Evolutionary conservation across 1,140 invertebrate genomes (phyloP), one percentile per base, ranked within the genome.

Genomic region (Littorina saxatilis): DNA sequence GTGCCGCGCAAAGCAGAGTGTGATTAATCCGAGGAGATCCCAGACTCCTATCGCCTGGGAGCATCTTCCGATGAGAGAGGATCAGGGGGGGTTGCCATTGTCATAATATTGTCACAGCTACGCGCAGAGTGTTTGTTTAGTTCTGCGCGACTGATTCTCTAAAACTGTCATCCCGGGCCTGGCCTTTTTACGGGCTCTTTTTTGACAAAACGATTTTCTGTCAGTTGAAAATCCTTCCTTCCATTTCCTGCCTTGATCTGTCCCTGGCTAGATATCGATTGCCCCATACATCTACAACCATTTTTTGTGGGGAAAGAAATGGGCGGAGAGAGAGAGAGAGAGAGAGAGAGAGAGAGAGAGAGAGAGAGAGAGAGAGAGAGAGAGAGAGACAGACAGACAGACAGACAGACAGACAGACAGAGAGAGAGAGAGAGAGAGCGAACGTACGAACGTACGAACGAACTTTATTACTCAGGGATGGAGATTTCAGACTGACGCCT

Each of bases 121-220:
- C 4, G 58, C 58, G 23, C 5, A 4, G 20, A n/a, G 20, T 61
- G 58, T 61, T 61, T 61, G 58, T 61, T 61, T 29, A 61, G 58
- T 23, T 61, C 58, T 29, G 27, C 58, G 4, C 4, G 58, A 29
- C 27, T 29, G 58, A 61, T 4, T 23, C 58, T 23, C 20, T 23
- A 47, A 47, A 47, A 13, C 20, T 61, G 20, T 61, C 58, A 29
- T 61, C 58, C 11, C 58, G 20, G 23, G 7, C 4, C 58, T 29
- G 27, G 20, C 23, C 27, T 61, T 61, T 61, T 61, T 11, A 23
- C 5, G 20, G 23, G 9, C 27, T 4, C 27, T 29, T n/a, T n/a
- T n/a, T n/a, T 61, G 58, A 61, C 58, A 29, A 9, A 61, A 23
- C 58, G 58, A 61, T 61, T 61, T 61, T 61, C 58, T 61, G 58